Evolutionary conservation across 2,113 vertebrate species (phyloP), one percentile per base, ranked within the genome.

Genomic region (Thamnophis sirtalis): DNA sequence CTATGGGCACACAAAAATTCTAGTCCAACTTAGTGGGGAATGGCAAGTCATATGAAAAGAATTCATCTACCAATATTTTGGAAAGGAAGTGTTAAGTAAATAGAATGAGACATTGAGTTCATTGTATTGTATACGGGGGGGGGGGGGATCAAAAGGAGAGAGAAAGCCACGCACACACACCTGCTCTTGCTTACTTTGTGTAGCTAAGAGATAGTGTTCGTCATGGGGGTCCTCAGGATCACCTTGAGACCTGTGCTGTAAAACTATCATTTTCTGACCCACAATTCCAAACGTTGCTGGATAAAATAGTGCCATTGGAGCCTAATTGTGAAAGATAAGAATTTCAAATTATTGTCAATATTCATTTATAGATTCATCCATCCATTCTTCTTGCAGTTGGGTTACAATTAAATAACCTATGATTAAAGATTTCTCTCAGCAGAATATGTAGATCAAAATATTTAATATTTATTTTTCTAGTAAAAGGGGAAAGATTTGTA

Each of bases 101-200:
- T 85, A 85, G 60, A 53, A 92, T 86, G 84, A 86, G 49, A 53
- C 13, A 86, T 28, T 0, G 28, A 54, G 22, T 86, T 63, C 91
- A 60, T 9, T 43, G 91, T 54, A 60, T 9, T 10, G 58, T 10
- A 56, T 1, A 56, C 28, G 0, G 58, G 58, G 26, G 56, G 9
- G 9, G 3, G 11, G 4, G 5, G 1, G 9, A 80, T 33, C 11
- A 73, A 68, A n/a, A 68, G 60, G 60, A n/a, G 60, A 38, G 73
- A 80, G 73, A 26, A 91, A 92, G 80, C 93, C 93, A 93, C 22
- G 86, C 90, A 94, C 58, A 89, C 92, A 87, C 90, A 99, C 99
- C 98, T 99, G 99, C 91, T 99, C 99, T 94, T 99, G 99, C 96
- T 99, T 99, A 97, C 98, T 99, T 96, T 99, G 99, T 3, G 99